phyloP scores from a whole-genome alignment of 2,797 vertebrate species.

The Mionectes olivaceus region DNA sequence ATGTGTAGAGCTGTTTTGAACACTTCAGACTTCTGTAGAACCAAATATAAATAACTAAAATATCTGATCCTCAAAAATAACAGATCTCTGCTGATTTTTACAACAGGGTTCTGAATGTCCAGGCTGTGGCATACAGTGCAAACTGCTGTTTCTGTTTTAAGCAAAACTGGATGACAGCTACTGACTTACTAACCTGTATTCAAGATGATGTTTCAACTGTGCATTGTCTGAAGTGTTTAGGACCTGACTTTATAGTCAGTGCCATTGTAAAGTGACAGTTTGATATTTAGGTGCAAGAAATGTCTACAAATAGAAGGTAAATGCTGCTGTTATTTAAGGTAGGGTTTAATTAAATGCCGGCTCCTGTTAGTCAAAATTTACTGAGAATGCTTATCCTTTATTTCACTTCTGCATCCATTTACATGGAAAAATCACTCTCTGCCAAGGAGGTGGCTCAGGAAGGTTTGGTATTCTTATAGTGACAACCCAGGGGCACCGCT shows the following conservation, averaged over 20 bases:
- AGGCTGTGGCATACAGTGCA: not conserved
- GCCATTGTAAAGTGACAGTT: not conserved
- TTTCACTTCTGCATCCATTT: slow-evolving; percentile 19
- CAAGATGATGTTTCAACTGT: not conserved
- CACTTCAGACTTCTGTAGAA: not conserved
- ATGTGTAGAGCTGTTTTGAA: not conserved
- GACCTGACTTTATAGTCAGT: not conserved
- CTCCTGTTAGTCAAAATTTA: not conserved
- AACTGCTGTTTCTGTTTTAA: not conserved
- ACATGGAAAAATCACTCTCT: not conserved
- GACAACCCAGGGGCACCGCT: not conserved
- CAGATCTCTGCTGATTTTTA: not conserved
- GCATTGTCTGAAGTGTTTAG: not conserved
- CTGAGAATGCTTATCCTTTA: not conserved
- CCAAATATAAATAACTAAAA: not conserved
- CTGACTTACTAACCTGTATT: not conserved
- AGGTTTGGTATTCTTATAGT: not conserved
- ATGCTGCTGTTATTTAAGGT: not conserved
- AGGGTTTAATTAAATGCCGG: not conserved
- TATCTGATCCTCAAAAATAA: not conserved
- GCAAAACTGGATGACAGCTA: not conserved
- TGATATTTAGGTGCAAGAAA: not conserved
- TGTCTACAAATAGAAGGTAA: not conserved
- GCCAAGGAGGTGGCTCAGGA: not conserved
- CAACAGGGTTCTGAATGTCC: rapidly evolving